These are phyloP conservation scores for Dynastes tityus DNA, from an alignment of 2,888 invertebrate species.

Conservation along the genomic window DNA sequence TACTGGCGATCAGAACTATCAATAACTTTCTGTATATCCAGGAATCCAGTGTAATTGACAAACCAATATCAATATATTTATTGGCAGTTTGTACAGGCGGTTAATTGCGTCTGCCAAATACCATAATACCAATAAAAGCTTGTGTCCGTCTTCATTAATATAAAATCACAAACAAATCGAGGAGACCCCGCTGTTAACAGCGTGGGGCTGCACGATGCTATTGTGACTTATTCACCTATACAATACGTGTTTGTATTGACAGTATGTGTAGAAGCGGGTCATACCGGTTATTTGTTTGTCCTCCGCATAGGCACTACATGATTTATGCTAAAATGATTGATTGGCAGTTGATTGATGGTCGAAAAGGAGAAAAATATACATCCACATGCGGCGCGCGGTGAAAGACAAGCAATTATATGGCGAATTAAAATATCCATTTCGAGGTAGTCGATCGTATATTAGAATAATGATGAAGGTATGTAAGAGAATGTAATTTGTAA, in stretches of 20 bases:
- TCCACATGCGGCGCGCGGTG: slow-evolving; percentile 1
- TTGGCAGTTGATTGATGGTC: slow-evolving; percentile 33
- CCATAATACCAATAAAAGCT: not conserved
- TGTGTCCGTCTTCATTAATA: not conserved
- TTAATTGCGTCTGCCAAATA: not conserved
- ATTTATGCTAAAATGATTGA: slow-evolving; percentile 35
- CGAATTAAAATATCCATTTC: slow-evolving; percentile 22
- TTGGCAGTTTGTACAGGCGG: not conserved
- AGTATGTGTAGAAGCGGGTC: not conserved
- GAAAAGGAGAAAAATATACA: not conserved
- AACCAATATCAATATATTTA: not conserved
- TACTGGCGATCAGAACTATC: no score
- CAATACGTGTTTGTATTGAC: not conserved
- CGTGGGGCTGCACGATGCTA: not conserved
- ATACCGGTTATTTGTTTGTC: slow-evolving; percentile 12
- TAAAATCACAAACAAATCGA: not conserved
- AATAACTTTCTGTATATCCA: no score
- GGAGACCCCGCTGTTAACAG: not conserved
- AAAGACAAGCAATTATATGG: slow-evolving; percentile 31
- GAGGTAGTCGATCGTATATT: not conserved
- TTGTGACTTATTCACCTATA: not conserved
- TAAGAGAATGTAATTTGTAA: no score
- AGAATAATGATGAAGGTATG: no score
- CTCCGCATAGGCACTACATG: not conserved
- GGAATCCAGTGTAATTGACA: not conserved